Evolutionary conservation across 2,113 vertebrate species (phyloP).

Genomic region (Psettodes erumei): DNA sequence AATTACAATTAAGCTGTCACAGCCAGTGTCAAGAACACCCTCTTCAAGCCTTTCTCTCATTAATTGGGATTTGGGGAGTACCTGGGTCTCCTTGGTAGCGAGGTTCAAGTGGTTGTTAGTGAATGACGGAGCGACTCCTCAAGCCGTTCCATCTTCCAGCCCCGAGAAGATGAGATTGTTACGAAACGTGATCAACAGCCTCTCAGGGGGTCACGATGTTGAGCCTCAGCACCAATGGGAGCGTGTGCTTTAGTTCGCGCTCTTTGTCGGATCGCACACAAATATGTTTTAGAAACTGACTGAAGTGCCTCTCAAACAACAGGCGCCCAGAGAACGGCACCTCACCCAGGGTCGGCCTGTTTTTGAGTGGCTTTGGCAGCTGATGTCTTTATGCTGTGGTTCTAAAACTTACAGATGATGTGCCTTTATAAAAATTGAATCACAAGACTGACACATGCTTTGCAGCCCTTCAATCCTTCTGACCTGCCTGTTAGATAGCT

Average conservation of each 20-base stretch:
- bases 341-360: constrained; percentile 28
- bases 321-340: constrained; percentile 35
- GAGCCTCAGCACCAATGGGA: constrained; percentile 54
- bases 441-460: not conserved
- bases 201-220: constrained; percentile 75
- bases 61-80: constrained; percentile 84
- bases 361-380: constrained; percentile 58
- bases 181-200: constrained; percentile 84
- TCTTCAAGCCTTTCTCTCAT: constrained; percentile 83
- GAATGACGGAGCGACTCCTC: constrained; percentile 78
- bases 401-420: constrained; percentile 8
- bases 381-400: constrained; percentile 49
- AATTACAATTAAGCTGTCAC: constrained; percentile 85
- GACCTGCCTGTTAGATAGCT: not conserved
- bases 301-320: constrained; percentile 70
- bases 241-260: constrained; percentile 55
- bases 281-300: constrained; percentile 67
- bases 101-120: constrained; percentile 83
- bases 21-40: constrained; percentile 82
- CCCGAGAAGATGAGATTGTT: constrained; percentile 80
- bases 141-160: constrained; percentile 67
- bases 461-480: not conserved
- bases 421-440: constrained; percentile 21
- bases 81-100: constrained; percentile 78
- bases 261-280: constrained; percentile 70